These are phyloP conservation scores for Anableps anableps DNA, from an alignment of 2,797 vertebrate species.

Conservation along the genomic window DNA sequence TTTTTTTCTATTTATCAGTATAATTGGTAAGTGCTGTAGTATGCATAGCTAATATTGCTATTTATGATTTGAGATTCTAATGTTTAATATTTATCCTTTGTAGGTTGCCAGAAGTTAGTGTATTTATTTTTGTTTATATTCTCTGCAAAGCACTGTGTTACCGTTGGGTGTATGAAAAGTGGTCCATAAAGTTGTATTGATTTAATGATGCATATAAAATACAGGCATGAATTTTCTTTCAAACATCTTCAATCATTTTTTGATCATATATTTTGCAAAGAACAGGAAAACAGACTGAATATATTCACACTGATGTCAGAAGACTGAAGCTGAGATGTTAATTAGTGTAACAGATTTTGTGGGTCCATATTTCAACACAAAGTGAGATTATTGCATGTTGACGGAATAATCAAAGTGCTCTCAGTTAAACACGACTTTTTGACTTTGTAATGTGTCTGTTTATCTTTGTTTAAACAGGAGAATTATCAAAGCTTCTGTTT, in stretches of 20 bases:
- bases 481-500: slow-evolving; percentile 20
- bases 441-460: neutral
- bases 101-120: neutral
- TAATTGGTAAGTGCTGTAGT: neutral
- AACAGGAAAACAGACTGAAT: neutral
- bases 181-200: neutral
- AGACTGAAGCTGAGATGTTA: slow-evolving; percentile 13
- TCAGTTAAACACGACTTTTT: neutral
- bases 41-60: neutral
- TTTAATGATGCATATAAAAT: neutral
- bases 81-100: neutral
- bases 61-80: neutral
- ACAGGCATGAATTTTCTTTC: neutral
- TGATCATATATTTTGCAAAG: slow-evolving; percentile 2
- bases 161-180: neutral
- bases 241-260: neutral
- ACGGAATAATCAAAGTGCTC: neutral
- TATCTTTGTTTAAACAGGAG: neutral
- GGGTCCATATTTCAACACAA: slow-evolving; percentile 1
- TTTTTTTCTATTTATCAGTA: neutral
- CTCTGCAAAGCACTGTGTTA: neutral
- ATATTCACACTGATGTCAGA: neutral
- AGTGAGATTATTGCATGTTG: neutral
- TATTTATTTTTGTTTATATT: neutral
- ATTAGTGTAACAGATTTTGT: slow-evolving; percentile 23